Evolutionary conservation across 2,888 invertebrate genomes (phyloP).

Genomic region (Lacanobia wlatinum): DNA sequence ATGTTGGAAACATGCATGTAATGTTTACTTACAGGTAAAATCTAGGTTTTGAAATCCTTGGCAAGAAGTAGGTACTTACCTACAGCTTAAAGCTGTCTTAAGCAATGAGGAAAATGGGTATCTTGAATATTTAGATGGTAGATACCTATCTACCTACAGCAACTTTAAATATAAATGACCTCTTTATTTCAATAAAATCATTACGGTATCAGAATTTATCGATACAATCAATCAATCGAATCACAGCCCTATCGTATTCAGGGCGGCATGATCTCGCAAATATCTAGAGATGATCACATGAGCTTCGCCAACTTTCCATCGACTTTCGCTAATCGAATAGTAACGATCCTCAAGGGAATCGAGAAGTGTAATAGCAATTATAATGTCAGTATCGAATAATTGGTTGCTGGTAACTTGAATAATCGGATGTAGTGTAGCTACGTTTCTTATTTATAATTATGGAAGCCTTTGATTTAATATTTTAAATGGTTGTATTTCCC

Average conservation of each 20-base stretch:
- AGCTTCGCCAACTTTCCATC: slow-evolving; percentile 76
- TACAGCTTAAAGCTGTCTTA: not conserved
- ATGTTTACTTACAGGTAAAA: slow-evolving; percentile 1
- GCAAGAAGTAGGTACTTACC: not conserved
- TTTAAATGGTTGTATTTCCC: too few species aligned
- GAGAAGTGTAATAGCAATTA: slow-evolving; percentile 57
- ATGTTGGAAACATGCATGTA: slow-evolving; percentile 25
- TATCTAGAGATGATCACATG: slow-evolving; percentile 68
- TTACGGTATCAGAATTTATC: slow-evolving; percentile 33
- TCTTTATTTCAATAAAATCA: slow-evolving; percentile 11
- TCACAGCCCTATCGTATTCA: slow-evolving; percentile 59
- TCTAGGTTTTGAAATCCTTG: slow-evolving; percentile 31
- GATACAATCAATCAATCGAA: slow-evolving; percentile 53
- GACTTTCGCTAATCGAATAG: slow-evolving; percentile 77
- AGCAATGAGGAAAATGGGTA: not conserved
- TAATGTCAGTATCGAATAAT: slow-evolving; percentile 55
- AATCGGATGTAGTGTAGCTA: slow-evolving; percentile 16
- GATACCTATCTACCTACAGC: too few species aligned
- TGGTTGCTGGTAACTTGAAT: slow-evolving; percentile 32
- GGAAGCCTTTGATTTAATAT: too few species aligned
- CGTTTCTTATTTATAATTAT: not conserved
- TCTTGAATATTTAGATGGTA: not conserved
- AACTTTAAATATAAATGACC: not conserved
- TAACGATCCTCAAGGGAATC: slow-evolving; percentile 55
- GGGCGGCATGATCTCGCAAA: slow-evolving; percentile 67